These are phyloP conservation scores for Eumeta japonica DNA, from an alignment of 1,140 invertebrate genomes.

Conservation along the genomic window DNA sequence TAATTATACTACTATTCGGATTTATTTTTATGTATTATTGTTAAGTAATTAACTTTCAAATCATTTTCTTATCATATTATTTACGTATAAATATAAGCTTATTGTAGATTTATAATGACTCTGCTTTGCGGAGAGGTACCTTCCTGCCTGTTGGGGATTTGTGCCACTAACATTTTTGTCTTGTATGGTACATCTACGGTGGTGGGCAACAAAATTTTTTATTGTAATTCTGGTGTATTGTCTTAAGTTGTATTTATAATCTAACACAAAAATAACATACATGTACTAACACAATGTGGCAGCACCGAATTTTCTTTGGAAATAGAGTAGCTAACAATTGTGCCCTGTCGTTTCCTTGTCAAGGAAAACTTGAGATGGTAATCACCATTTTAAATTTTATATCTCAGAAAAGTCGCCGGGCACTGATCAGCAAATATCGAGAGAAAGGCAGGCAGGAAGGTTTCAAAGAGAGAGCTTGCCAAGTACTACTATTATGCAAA, in stretches of 20 bases:
- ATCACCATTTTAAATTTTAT: conserved; percentile 49
- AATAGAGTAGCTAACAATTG: too few relatives aligned
- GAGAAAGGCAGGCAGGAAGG: conserved; percentile 54
- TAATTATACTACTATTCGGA: conserved; percentile 6
- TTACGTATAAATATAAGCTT: too few relatives aligned
- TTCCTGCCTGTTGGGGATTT: conserved; percentile 58
- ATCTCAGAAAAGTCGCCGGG: conserved; percentile 53
- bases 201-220: conserved; percentile 37
- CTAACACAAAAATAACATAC: conserved; percentile 23
- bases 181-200: conserved; percentile 31
- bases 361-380: too few relatives aligned
- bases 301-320: too few relatives aligned
- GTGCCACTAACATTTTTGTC: conserved; percentile 38
- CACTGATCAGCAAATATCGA: conserved; percentile 51
- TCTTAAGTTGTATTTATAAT: conserved; percentile 25
- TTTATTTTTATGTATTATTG: too few relatives aligned
- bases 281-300: conserved; percentile 19
- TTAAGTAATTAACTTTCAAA: conserved; percentile 18
- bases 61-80: too few relatives aligned
- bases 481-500: conserved; percentile 36
- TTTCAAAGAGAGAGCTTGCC: conserved; percentile 39
- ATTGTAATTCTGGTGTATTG: too few relatives aligned
- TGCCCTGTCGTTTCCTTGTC: too few relatives aligned
- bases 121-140: conserved; percentile 54
- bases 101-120: conserved; percentile 40